Evolutionary conservation across 2,797 vertebrate species (phyloP).

Genomic region (Halcyon smyrnensis): DNA sequence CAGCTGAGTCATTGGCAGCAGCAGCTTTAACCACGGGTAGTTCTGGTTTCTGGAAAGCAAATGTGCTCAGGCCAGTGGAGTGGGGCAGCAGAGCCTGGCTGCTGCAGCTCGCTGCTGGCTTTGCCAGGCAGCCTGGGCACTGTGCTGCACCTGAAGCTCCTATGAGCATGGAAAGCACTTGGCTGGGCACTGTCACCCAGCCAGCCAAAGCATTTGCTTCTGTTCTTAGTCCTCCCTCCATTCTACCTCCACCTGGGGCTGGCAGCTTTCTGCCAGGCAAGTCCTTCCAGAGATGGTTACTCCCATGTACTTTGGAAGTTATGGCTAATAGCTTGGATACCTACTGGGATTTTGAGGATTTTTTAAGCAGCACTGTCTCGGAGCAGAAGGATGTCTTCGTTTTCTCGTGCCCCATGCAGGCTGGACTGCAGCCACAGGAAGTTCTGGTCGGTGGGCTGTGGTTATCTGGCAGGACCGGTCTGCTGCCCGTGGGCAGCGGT

Average conservation of each 20-base stretch:
- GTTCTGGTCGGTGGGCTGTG: conserved; percentile 67
- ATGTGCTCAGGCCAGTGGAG: fast-evolving
- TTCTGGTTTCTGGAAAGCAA: background rate
- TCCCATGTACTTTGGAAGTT: fast-evolving
- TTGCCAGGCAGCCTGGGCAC: background rate
- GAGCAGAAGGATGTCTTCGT: conserved; percentile 72
- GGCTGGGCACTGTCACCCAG: background rate
- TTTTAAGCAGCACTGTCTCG: conserved; percentile 71
- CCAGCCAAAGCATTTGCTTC: background rate
- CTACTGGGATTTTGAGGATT: conserved; percentile 76
- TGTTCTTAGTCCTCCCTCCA: background rate
- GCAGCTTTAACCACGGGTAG: background rate
- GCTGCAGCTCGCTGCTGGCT: background rate
- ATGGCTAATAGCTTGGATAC: conserved; percentile 8
- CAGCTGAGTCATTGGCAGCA: background rate
- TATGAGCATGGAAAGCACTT: fast-evolving
- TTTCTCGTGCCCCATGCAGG: conserved; percentile 70
- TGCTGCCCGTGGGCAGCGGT: background rate
- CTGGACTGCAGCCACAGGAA: conserved; percentile 75
- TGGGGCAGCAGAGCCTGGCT: background rate
- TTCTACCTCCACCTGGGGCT: background rate
- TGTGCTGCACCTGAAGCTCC: fast-evolving
- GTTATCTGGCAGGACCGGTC: conserved; percentile 51
- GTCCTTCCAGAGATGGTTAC: background rate
- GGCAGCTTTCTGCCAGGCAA: background rate